Conservation (phyloP, 1,140 invertebrate species). For the Drosophila rufa region DNA sequence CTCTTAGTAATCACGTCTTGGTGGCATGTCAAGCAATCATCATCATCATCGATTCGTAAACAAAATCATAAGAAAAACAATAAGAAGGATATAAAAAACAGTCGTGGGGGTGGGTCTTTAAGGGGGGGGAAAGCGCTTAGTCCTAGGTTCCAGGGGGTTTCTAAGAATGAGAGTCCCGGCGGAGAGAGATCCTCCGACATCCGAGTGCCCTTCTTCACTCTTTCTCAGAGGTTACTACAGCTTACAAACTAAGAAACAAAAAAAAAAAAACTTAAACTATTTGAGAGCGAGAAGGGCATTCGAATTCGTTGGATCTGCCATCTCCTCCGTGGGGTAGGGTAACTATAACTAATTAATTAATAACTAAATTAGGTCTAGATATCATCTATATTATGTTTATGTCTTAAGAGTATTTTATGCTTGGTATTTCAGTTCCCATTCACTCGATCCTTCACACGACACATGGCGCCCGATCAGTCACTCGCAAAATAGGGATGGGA, state of each 20-base stretch:
- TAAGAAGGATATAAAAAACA: slow-evolving; percentile 32
- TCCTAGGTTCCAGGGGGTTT: slow-evolving; percentile 33
- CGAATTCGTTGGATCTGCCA: slow-evolving; percentile 35
- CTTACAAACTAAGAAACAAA: slow-evolving; percentile 23
- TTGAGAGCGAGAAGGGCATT: slow-evolving; percentile 18
- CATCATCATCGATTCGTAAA: slow-evolving; percentile 5
- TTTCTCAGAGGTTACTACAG: slow-evolving; percentile 5
- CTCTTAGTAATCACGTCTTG: slow-evolving; percentile 60
- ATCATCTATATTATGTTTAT: slow-evolving; percentile 15
- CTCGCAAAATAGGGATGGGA: not conserved
- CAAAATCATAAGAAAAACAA: slow-evolving; percentile 32
- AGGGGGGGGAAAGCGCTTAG: slow-evolving; percentile 12
- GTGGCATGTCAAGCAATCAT: slow-evolving; percentile 26
- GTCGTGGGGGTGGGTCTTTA: not conserved
- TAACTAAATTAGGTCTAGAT: slow-evolving; percentile 30
- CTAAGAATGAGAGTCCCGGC: slow-evolving; percentile 15
- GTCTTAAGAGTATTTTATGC: slow-evolving; percentile 23
- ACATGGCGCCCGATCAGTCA: not conserved
- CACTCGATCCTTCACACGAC: not conserved
- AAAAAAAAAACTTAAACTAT: slow-evolving; percentile 32
- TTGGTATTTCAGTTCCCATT: slow-evolving; percentile 5
- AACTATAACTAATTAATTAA: slow-evolving; percentile 21
- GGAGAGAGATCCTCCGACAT: slow-evolving; percentile 25
- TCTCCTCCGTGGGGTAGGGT: slow-evolving; percentile 11
- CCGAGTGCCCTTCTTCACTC: slow-evolving; percentile 15